Evolutionary conservation across 2,888 invertebrate genomes (phyloP).

Genomic region (Trichopria drosophilae): DNA sequence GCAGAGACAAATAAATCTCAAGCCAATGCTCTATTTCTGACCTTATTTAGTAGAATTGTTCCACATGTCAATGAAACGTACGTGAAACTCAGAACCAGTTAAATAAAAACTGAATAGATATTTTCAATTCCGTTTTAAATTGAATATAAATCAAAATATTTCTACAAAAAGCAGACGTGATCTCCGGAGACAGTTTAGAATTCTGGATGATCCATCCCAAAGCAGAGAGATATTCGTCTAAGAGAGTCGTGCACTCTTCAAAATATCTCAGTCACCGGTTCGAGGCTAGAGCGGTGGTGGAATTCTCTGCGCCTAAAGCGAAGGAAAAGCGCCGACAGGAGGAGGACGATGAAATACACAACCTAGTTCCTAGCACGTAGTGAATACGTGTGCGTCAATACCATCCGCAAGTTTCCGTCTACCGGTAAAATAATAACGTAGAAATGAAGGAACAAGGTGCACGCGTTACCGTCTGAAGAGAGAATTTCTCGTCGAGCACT

Average conservation of each 20-base stretch:
- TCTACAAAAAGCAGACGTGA: too few relatives aligned
- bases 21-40: background rate
- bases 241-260: too few relatives aligned
- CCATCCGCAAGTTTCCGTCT: slow-evolving; percentile 33
- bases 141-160: background rate
- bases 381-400: slow-evolving; percentile 47
- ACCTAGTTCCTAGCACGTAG: slow-evolving; percentile 47
- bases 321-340: slow-evolving; percentile 5
- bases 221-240: too few relatives aligned
- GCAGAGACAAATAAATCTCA: background rate
- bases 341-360: slow-evolving; percentile 39
- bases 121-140: background rate
- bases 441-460: slow-evolving; percentile 33
- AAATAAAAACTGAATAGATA: background rate
- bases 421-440: slow-evolving; percentile 51
- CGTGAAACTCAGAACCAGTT: background rate
- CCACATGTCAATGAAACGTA: background rate
- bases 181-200: too few relatives aligned
- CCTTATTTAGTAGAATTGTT: background rate
- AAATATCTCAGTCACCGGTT: too few relatives aligned
- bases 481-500: slow-evolving; percentile 17
- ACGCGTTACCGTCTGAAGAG: slow-evolving; percentile 16
- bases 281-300: too few relatives aligned
- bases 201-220: too few relatives aligned
- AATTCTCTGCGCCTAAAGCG: slow-evolving; percentile 5